These are phyloP conservation scores for Grammatotria lemairii DNA, from an alignment of 2,113 vertebrate species.

Conservation along the genomic window DNA sequence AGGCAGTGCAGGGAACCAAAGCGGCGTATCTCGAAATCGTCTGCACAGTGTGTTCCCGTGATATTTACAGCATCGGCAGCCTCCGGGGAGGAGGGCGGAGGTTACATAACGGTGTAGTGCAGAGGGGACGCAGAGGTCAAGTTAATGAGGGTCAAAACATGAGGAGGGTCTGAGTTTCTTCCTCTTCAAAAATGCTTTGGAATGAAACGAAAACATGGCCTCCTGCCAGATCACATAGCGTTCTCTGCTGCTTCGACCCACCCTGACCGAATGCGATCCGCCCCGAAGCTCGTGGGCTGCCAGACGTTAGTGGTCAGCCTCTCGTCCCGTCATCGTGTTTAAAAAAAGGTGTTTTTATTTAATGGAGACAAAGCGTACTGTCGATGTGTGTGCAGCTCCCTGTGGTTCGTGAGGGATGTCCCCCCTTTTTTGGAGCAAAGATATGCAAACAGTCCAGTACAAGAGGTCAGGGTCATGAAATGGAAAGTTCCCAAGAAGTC, in stretches of 20 bases:
- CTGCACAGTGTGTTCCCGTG: neutral
- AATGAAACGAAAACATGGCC: slow-evolving; percentile 10
- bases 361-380: neutral
- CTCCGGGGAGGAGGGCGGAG: neutral
- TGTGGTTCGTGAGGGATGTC: neutral
- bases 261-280: neutral
- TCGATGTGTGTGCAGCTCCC: neutral
- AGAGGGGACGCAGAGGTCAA: neutral
- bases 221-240: slow-evolving; percentile 52
- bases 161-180: slow-evolving; percentile 19
- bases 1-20: neutral
- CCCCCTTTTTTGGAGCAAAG: neutral
- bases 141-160: slow-evolving; percentile 1
- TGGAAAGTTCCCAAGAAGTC: slow-evolving; percentile 60
- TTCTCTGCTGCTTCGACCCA: neutral
- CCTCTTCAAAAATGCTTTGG: neutral
- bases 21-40: neutral
- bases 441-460: slow-evolving; percentile 16
- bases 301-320: neutral
- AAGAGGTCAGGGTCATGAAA: slow-evolving; percentile 40
- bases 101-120: slow-evolving; percentile 31
- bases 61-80: neutral
- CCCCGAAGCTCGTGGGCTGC: neutral
- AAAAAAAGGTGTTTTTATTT: neutral
- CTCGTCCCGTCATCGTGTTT: neutral